Base-by-base conservation (phyloP, 2,797 vertebrate species). In the Sylvilagus floridanus region DNA sequence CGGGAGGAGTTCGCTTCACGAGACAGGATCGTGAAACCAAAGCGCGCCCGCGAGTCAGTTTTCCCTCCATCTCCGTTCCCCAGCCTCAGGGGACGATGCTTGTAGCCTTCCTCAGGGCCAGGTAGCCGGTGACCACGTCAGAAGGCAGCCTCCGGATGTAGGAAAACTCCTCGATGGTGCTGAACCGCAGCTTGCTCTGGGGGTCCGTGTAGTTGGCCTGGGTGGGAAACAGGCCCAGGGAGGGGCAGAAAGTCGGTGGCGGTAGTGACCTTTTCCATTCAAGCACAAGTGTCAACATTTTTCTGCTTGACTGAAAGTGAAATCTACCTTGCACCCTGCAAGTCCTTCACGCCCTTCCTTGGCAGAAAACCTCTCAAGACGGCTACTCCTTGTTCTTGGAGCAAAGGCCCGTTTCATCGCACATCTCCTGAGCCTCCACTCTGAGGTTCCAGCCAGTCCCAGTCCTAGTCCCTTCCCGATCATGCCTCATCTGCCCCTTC, bases 171-270 rank as follows among this genome's bases (percentile, higher is more conserved):
- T 99, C 99, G 0, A 98, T 98, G 19, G 99, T 99, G 81, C 99
- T 99, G 97, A 99, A 99, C 66, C 99, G 98, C 68, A 99, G 98
- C 97, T 99, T 99, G 94, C 99, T 99, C 98, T 99, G 99, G 66
- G 99, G 99, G 97, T 99, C 99, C 24, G 99, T 99, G 97, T 99
- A 99, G 98, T 98, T 99, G 93, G 99, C 99, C 99, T 99, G 95
- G 57, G 96, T 97, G 88, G 96, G 50, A 97, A 96, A 96, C 52
- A 92, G 62, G 6, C 66, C 91, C 28, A 88, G 63, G 81, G 76
- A 93, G 82, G 22, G 71, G 28, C 52, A 52, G 82, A 24, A 47
- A 60, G 30, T 7, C 87, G 54, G 1, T 73, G 63, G 7, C 30
- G 26, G 35, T 62, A 12, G 30, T 8, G 54, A 52, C 42, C 62